Evolutionary conservation across 1,140 invertebrate genomes (phyloP).

Genomic region (Drosophila lacteicornis): DNA sequence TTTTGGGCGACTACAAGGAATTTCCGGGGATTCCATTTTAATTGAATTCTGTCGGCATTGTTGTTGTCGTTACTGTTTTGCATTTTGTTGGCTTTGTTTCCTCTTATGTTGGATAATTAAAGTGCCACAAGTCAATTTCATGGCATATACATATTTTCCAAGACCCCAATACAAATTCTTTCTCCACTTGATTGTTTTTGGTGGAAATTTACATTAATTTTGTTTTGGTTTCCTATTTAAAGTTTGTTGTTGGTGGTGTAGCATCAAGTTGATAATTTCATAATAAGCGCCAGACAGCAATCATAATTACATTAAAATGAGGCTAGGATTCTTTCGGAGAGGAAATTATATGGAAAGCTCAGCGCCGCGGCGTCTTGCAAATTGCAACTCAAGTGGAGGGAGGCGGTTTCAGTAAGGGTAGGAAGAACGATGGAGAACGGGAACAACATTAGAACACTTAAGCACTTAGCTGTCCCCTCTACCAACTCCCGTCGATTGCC

Average conservation of each 20-base stretch:
- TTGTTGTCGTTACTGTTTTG: slow-evolving; percentile 53
- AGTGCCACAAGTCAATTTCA: slow-evolving; percentile 46
- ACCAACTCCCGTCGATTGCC: slow-evolving; percentile 20
- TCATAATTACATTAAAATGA: slow-evolving; percentile 71
- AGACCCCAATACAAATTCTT: slow-evolving; percentile 24
- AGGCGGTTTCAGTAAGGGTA: neutral
- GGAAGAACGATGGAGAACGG: slow-evolving; percentile 42
- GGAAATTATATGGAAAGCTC: slow-evolving; percentile 25
- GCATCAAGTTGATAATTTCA: slow-evolving; percentile 71
- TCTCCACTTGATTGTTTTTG: slow-evolving; percentile 41
- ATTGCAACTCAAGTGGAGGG: slow-evolving; percentile 47
- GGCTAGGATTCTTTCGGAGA: slow-evolving; percentile 18
- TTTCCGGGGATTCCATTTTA: slow-evolving; percentile 80
- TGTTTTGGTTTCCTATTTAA: slow-evolving; percentile 28
- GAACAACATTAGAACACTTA: slow-evolving; percentile 79
- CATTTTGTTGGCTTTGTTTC: slow-evolving; percentile 62
- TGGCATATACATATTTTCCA: slow-evolving; percentile 52
- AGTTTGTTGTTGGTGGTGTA: slow-evolving; percentile 41
- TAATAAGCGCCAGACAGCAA: slow-evolving; percentile 65
- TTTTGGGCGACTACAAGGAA: slow-evolving; percentile 75
- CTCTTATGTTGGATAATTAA: slow-evolving; percentile 67
- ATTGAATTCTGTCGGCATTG: slow-evolving; percentile 72
- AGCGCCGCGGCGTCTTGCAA: slow-evolving; percentile 34
- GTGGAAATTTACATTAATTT: slow-evolving; percentile 37
- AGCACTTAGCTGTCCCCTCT: slow-evolving; percentile 61